Conservation (phyloP, 2,113 vertebrate genomes). For the Rhipidura dahli region DNA sequence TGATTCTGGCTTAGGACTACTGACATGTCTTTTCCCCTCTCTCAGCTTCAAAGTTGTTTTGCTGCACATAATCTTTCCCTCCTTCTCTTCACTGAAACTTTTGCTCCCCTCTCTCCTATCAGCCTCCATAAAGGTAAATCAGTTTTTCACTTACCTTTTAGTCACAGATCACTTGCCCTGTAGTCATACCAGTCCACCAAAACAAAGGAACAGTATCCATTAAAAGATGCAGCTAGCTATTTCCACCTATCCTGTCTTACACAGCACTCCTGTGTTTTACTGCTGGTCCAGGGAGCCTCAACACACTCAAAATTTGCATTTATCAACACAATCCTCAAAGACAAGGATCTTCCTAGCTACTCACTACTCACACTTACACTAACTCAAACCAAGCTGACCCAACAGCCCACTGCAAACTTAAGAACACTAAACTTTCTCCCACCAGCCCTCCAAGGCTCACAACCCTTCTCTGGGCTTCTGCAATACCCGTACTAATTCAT, state of each 20-base stretch:
- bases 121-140: background rate
- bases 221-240: background rate
- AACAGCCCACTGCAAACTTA: background rate
- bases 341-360: background rate
- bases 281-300: background rate
- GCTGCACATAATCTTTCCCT: background rate
- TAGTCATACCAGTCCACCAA: background rate
- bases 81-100: background rate
- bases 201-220: background rate
- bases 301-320: background rate
- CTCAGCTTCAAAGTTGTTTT: background rate
- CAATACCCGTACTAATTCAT: background rate
- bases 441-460: accelerated
- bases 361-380: background rate
- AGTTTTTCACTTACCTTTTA: background rate
- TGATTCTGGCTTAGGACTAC: background rate
- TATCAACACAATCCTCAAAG: background rate
- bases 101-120: background rate
- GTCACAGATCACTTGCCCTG: background rate
- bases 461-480: background rate
- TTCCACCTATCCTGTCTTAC: background rate
- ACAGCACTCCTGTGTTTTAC: background rate
- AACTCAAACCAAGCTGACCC: background rate
- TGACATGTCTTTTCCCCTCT: background rate
- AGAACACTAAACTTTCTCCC: background rate